Conservation (phyloP, 1,140 invertebrate species). For the Polyergus mexicanus region DNA sequence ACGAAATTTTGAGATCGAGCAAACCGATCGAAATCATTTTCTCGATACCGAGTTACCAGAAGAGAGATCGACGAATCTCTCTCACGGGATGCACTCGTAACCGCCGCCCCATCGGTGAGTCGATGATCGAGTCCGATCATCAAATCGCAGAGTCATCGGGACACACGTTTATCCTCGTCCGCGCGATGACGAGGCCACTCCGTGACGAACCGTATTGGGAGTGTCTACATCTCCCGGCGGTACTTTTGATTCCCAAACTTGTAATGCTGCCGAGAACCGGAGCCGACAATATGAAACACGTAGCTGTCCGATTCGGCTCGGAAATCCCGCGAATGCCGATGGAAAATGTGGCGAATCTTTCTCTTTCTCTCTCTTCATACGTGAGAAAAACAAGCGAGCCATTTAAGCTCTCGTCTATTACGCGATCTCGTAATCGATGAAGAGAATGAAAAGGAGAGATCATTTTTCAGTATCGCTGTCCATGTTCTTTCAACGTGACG, state of each 20-base stretch:
- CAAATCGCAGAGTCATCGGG: constrained; percentile 74
- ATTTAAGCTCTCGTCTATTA: constrained; percentile 34
- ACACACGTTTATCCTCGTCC: constrained; percentile 38
- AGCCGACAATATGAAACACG: constrained; percentile 31
- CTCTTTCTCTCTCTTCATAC: constrained; percentile 24
- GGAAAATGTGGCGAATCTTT: constrained; percentile 42
- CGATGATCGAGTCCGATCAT: constrained; percentile 61
- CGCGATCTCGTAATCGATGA: not conserved
- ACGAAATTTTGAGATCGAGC: constrained; percentile 21
- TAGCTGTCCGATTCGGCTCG: constrained; percentile 1
- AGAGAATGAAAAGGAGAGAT: constrained; percentile 23
- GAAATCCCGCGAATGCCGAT: not conserved
- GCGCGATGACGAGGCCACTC: constrained; percentile 70
- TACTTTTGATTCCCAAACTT: constrained; percentile 68
- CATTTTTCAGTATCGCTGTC: not conserved
- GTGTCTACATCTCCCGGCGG: constrained; percentile 65
- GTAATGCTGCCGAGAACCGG: constrained; percentile 5
- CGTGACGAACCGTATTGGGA: constrained; percentile 61
- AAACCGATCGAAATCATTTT: constrained; percentile 33
- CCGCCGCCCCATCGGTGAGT: constrained; percentile 15
- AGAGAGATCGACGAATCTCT: constrained; percentile 35
- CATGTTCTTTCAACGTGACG: not conserved
- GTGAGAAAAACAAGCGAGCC: constrained; percentile 37
- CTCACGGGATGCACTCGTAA: constrained; percentile 30
- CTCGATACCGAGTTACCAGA: constrained; percentile 27